phyloP scores from a whole-genome alignment of 2,113 vertebrate species.

The Silurus asotus region DNA sequence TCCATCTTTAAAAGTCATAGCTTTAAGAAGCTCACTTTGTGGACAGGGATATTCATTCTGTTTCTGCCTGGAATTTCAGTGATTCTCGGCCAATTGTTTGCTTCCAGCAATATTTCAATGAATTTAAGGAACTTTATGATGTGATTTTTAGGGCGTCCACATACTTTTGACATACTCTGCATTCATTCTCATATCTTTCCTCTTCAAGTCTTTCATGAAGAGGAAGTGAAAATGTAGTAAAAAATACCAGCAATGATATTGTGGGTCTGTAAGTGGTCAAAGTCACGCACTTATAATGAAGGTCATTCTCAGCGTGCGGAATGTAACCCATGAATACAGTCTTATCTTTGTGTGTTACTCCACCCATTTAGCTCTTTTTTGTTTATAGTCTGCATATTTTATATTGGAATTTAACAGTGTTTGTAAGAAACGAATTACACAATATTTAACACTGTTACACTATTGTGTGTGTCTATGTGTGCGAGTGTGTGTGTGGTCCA shows the following conservation, averaged over 20 bases:
- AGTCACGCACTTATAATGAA: background rate
- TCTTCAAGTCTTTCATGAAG: background rate
- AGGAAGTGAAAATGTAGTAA: background rate
- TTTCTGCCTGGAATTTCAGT: background rate
- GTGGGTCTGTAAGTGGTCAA: background rate
- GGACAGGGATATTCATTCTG: background rate
- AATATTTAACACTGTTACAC: background rate
- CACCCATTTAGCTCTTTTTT: background rate
- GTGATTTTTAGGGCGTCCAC: background rate
- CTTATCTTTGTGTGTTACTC: background rate
- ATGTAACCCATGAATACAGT: background rate
- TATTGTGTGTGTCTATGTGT: background rate
- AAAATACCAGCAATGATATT: background rate
- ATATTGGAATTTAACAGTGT: background rate
- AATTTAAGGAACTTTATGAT: background rate
- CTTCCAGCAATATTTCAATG: background rate
- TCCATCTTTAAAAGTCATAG: background rate
- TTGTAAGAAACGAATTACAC: background rate
- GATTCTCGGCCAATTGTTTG: background rate
- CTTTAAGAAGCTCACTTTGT: background rate
- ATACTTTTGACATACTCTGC: background rate
- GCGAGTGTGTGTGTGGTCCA: slow-evolving; percentile 8
- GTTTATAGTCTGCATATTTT: background rate
- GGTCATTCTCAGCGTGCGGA: background rate
- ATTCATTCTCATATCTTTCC: background rate